Base-by-base conservation (phyloP, 2,797 vertebrate genomes). In the Anolis apletophallus region DNA sequence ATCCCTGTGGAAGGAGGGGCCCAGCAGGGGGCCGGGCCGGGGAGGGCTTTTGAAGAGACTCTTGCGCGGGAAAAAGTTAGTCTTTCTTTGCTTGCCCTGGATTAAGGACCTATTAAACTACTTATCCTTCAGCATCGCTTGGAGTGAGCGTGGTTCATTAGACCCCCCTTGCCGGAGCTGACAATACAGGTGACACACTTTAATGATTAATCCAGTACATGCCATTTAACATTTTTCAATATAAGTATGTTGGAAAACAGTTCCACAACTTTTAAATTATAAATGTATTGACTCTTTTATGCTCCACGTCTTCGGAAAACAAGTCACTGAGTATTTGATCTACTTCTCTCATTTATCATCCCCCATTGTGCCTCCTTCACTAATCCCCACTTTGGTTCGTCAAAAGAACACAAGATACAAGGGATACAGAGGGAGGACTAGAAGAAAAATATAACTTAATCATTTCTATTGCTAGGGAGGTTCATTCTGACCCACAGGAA, bases 341-440 rank as follows among this genome's bases (percentile, higher is more conserved):
- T 55, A 52, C 3, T 85, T 85, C 46, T 81, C 29, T 81, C 74
- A 80, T 79, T 89, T 75, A 19, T 16, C 77, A 71, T 46, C 21
- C 46, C 46, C 36, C 77, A 59, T 77, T 46, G 68, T 71, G 36
- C 17, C 76, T 59, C 8, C 64, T 86, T n/a, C 0, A 83, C 1
- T 12, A 76, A 23, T 5, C 80, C 17, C 64, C 84, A 57, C 6
- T 17, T 5, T 85, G 80, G n/a, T 80, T 85, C 36, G 46, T 75
- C 54, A 40, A 92, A 93, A 90, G n/a, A 83, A 94, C 91, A 82
- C 17, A 85, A 79, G 64, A 64, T 72, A 83, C n/a, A 9, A 80
- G 26, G 73, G 68, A 93, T 89, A 85, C 40, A 17, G 79, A 88
- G 34, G 61, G 23, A 77, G 34, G 55, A 32, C 2, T 78, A 55